These are phyloP conservation scores for Pelodytes ibericus DNA, from an alignment of 2,797 vertebrate genomes.

Conservation along the genomic window DNA sequence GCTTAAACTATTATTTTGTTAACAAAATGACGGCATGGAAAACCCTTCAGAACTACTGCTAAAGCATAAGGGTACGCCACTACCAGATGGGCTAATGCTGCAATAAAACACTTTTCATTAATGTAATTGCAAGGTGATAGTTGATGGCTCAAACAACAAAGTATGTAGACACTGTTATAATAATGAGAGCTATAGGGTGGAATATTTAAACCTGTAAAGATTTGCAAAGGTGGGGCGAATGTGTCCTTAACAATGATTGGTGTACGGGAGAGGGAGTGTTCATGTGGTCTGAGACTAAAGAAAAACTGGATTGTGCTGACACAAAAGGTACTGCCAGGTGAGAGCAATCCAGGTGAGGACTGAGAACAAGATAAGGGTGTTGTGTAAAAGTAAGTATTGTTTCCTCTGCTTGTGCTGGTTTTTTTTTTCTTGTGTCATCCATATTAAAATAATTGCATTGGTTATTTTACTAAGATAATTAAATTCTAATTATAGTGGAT, in stretches of 20 bases:
- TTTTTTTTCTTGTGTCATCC: too few species aligned
- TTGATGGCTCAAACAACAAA: slow-evolving; percentile 47
- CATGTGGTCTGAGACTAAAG: slow-evolving; percentile 37
- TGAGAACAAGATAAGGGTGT: neutral
- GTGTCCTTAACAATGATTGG: slow-evolving; percentile 61
- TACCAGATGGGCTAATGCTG: slow-evolving; percentile 41
- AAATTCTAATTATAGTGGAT: too few species aligned
- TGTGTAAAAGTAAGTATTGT: slow-evolving; percentile 15
- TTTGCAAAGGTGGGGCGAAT: slow-evolving; percentile 58
- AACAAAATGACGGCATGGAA: slow-evolving; percentile 16
- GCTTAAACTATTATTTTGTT: slow-evolving; percentile 12
- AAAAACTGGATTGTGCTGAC: slow-evolving; percentile 36
- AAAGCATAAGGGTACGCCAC: neutral
- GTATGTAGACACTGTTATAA: slow-evolving; percentile 45
- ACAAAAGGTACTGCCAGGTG: slow-evolving; percentile 53
- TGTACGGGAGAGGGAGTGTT: slow-evolving; percentile 54
- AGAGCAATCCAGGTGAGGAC: slow-evolving; percentile 41
- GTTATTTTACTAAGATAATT: too few species aligned
- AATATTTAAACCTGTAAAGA: slow-evolving; percentile 43
- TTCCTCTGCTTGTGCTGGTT: neutral
- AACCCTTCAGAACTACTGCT: slow-evolving; percentile 48
- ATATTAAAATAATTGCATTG: too few species aligned
- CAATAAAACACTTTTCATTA: slow-evolving; percentile 66
- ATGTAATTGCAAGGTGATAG: slow-evolving; percentile 61
- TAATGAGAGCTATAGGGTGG: slow-evolving; percentile 35